These are phyloP conservation scores for Halocynthia roretzi DNA, from an alignment of 23 tunicate species.

Conservation along the genomic window DNA sequence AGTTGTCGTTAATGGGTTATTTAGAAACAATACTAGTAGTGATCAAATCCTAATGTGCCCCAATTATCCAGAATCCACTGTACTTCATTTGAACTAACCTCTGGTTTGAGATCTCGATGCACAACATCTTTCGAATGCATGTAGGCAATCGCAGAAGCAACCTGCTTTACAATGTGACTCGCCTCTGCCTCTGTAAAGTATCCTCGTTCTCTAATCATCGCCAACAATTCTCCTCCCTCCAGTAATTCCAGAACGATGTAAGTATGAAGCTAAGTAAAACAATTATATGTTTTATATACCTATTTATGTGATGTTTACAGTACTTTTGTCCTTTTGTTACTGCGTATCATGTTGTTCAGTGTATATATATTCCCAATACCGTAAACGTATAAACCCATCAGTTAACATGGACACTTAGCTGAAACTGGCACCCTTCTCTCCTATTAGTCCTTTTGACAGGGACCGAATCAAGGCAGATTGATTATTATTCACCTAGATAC, in stretches of 20 bases:
- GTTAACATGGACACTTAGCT: too few species aligned
- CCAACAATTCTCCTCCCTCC: conserved; percentile 78
- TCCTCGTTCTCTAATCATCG: conserved; percentile 58
- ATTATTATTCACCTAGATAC: not conserved
- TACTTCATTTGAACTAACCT: conserved; percentile 60
- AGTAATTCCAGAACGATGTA: conserved; percentile 77
- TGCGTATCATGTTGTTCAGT: too few species aligned
- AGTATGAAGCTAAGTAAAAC: conserved; percentile 76
- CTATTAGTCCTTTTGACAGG: too few species aligned
- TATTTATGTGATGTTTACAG: too few species aligned
- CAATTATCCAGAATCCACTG: not conserved
- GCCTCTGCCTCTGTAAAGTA: conserved; percentile 80
- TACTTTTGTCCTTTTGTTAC: too few species aligned
- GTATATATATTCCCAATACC: too few species aligned
- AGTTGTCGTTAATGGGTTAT: too few species aligned
- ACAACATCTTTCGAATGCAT: conserved; percentile 82
- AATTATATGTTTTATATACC: too few species aligned
- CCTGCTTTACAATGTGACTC: conserved; percentile 61
- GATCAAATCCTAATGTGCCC: too few species aligned
- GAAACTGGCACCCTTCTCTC: too few species aligned
- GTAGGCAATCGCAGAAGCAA: conserved; percentile 72
- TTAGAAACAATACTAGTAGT: too few species aligned
- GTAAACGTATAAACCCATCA: too few species aligned
- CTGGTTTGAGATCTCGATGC: conserved; percentile 89
- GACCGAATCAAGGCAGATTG: not conserved